Evolutionary conservation across 1,140 invertebrate genomes (phyloP).

Genomic region (Zelostemma sp.): DNA sequence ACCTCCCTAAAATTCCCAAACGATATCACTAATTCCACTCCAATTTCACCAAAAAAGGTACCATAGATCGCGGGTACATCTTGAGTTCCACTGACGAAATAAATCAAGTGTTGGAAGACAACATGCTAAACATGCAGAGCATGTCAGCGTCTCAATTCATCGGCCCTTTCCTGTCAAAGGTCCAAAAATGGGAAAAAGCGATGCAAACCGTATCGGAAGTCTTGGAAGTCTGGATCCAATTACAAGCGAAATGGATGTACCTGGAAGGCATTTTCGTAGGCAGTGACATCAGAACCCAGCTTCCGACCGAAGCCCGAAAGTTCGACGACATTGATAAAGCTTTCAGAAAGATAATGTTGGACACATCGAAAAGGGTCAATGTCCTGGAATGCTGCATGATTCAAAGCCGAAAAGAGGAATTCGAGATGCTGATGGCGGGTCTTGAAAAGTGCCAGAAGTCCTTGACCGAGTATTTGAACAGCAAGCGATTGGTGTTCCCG

Average conservation of each 20-base stretch:
- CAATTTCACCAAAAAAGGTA: slow-evolving; percentile 52
- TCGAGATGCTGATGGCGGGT: slow-evolving; percentile 79
- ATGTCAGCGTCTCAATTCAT: slow-evolving; percentile 92
- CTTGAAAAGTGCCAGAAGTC: slow-evolving; percentile 93
- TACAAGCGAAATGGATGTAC: slow-evolving; percentile 91
- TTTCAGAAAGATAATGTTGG: slow-evolving; percentile 86
- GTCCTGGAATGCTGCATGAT: slow-evolving; percentile 83
- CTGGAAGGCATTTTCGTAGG: slow-evolving; percentile 92
- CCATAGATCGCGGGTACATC: slow-evolving; percentile 77
- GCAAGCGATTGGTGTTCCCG: slow-evolving; percentile 87
- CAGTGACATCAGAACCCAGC: slow-evolving; percentile 85
- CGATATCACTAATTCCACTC: slow-evolving; percentile 41
- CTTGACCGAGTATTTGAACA: slow-evolving; percentile 89
- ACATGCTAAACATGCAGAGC: slow-evolving; percentile 89
- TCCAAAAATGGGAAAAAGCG: slow-evolving; percentile 87
- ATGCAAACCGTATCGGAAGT: slow-evolving; percentile 87
- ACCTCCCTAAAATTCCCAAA: neutral
- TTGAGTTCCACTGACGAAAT: slow-evolving; percentile 87
- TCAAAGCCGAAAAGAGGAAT: slow-evolving; percentile 78
- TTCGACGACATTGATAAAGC: slow-evolving; percentile 89
- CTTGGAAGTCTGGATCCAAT: slow-evolving; percentile 85
- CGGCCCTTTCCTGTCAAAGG: slow-evolving; percentile 84
- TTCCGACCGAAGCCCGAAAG: slow-evolving; percentile 89
- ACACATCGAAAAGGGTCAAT: slow-evolving; percentile 81
- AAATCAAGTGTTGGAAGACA: slow-evolving; percentile 85